phyloP scores from a whole-genome alignment of 2,888 invertebrate species.

The Corythucha ciliata region DNA sequence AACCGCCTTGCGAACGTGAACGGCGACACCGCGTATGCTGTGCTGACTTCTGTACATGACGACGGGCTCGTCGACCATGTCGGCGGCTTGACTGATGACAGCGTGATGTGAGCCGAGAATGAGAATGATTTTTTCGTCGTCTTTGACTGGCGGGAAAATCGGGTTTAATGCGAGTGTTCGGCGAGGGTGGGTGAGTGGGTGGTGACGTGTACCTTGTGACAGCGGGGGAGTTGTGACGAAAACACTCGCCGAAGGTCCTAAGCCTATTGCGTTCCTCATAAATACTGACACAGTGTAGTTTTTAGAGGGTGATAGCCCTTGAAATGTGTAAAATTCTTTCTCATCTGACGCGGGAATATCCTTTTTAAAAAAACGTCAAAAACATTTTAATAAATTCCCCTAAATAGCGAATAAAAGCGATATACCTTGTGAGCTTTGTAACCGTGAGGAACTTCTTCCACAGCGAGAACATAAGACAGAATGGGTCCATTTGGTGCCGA shows the following conservation, averaged over 20 bases:
- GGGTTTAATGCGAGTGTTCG: neutral
- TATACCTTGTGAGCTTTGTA: slow-evolving; percentile 56
- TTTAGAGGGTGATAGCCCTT: slow-evolving; percentile 58
- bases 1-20: slow-evolving; percentile 55
- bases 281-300: slow-evolving; percentile 69
- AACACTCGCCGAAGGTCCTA: slow-evolving; percentile 60
- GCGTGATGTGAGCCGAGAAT: slow-evolving; percentile 60
- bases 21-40: slow-evolving; percentile 42
- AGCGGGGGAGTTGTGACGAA: slow-evolving; percentile 58
- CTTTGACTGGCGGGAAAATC: slow-evolving; percentile 53
- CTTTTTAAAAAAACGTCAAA: slow-evolving; percentile 42
- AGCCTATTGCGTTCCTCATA: slow-evolving; percentile 70
- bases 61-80: slow-evolving; percentile 58
- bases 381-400: neutral
- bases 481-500: slow-evolving; percentile 79
- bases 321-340: slow-evolving; percentile 63
- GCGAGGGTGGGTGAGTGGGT: neutral
- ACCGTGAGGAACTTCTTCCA: slow-evolving; percentile 52
- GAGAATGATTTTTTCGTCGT: slow-evolving; percentile 57
- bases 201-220: slow-evolving; percentile 48
- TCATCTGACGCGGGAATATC: slow-evolving; percentile 65
- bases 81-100: slow-evolving; percentile 56
- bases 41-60: slow-evolving; percentile 53
- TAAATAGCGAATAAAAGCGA: neutral
- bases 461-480: slow-evolving; percentile 70